A percentile compares a stretch with the other conserved stretches of the same genome.
phyloP scores from a whole-genome alignment of 2,113 vertebrate genomes.

The Daboia siamensis region DNA sequence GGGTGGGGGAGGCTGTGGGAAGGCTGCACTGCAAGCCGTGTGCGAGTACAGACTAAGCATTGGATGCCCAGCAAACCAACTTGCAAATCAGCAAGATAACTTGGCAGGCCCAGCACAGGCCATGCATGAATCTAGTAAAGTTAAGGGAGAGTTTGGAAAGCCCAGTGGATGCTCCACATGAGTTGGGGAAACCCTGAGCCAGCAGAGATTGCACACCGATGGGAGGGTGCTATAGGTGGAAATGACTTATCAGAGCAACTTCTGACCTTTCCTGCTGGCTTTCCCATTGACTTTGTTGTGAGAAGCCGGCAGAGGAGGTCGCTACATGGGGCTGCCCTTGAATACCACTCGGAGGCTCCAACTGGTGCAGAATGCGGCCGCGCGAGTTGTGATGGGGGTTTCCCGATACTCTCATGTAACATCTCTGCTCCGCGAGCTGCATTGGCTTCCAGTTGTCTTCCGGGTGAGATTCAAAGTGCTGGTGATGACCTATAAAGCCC shows the following conservation, averaged over 20 bases:
- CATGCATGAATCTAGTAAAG: neutral
- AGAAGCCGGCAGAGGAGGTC: neutral
- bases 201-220: neutral
- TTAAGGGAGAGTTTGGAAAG: neutral
- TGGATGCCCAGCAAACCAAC: neutral
- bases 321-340: too few species aligned
- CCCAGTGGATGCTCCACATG: neutral
- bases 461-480: too few species aligned
- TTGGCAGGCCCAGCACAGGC: neutral
- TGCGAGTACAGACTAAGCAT: neutral
- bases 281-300: neutral
- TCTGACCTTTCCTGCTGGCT: neutral
- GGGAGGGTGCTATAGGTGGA: neutral
- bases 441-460: too few species aligned
- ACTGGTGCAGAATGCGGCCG: too few species aligned
- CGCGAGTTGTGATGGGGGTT: too few species aligned
- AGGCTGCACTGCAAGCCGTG: neutral
- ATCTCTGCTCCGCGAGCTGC: too few species aligned
- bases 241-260: neutral
- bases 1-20: neutral
- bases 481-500: too few species aligned
- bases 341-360: too few species aligned
- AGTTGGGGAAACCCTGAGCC: neutral
- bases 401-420: too few species aligned
- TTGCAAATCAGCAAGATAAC: neutral